phyloP scores from a whole-genome alignment of 1,140 invertebrate genomes.

The Trypoxylus dichotomus region DNA sequence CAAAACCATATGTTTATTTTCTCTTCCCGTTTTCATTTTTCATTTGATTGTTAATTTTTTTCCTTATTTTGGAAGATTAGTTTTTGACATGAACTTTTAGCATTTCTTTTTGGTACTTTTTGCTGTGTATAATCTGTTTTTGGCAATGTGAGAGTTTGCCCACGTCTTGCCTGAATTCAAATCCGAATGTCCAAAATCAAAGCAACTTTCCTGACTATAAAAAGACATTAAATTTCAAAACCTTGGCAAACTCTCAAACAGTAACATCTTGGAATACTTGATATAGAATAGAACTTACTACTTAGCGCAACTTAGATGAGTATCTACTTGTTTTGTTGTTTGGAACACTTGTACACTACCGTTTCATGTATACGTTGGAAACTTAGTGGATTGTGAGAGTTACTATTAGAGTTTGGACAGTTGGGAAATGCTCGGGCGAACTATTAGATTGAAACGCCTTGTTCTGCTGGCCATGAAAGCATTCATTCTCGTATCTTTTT shows the following conservation, averaged over 20 bases:
- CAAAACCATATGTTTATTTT: too few relatives aligned
- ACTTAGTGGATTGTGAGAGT: background rate
- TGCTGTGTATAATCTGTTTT: background rate
- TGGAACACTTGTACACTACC: conserved; percentile 8
- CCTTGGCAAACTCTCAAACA: background rate
- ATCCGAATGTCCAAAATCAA: background rate
- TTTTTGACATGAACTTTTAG: too few relatives aligned
- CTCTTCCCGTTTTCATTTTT: too few relatives aligned
- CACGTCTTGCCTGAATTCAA: background rate
- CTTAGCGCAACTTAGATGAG: conserved; percentile 11
- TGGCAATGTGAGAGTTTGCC: background rate
- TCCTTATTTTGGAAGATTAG: too few relatives aligned
- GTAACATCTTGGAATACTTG: background rate
- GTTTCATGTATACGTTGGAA: background rate
- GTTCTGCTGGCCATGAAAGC: background rate
- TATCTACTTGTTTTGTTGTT: conserved; percentile 4
- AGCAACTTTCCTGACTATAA: background rate
- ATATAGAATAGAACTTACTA: conserved; percentile 1
- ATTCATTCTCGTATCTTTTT: conserved; percentile 51
- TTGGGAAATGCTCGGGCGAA: background rate
- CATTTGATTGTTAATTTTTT: too few relatives aligned
- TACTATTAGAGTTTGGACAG: conserved; percentile 18
- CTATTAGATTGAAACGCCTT: background rate
- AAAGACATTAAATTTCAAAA: background rate
- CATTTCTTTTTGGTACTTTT: background rate